These are phyloP conservation scores for Melinaea marsaeus DNA, from an alignment of 2,888 invertebrate species.

Conservation along the genomic window DNA sequence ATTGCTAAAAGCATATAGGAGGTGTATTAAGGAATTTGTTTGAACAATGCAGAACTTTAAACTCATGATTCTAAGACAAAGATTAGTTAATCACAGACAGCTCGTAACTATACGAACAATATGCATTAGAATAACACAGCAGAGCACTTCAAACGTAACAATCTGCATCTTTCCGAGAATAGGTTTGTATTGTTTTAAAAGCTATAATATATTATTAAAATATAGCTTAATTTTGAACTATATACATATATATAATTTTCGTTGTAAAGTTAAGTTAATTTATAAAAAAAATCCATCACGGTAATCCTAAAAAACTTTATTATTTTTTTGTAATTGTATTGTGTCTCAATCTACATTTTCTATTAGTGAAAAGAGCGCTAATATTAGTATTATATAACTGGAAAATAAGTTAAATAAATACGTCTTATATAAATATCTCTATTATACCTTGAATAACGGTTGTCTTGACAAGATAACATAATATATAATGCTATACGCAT, in stretches of 20 bases:
- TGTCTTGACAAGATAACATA: neutral
- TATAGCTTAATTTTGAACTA: neutral
- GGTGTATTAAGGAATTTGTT: neutral
- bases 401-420: too few species aligned
- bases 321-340: too few species aligned
- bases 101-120: slow-evolving; percentile 16
- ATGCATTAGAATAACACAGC: slow-evolving; percentile 28
- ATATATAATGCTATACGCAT: neutral
- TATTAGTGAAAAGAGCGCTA: too few species aligned
- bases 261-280: too few species aligned
- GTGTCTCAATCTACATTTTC: too few species aligned
- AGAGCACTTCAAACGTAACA: slow-evolving; percentile 26
- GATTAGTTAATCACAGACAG: slow-evolving; percentile 7
- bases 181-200: slow-evolving; percentile 2
- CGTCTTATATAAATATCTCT: too few species aligned
- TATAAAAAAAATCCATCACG: too few species aligned
- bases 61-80: neutral
- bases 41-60: neutral
- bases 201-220: neutral
- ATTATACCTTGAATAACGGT: neutral
- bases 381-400: too few species aligned
- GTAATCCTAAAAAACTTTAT: too few species aligned
- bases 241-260: too few species aligned
- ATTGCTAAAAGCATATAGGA: too few species aligned
- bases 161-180: slow-evolving; percentile 21